phyloP scores from a whole-genome alignment of 2,888 invertebrate species.

The Biston stratarius region DNA sequence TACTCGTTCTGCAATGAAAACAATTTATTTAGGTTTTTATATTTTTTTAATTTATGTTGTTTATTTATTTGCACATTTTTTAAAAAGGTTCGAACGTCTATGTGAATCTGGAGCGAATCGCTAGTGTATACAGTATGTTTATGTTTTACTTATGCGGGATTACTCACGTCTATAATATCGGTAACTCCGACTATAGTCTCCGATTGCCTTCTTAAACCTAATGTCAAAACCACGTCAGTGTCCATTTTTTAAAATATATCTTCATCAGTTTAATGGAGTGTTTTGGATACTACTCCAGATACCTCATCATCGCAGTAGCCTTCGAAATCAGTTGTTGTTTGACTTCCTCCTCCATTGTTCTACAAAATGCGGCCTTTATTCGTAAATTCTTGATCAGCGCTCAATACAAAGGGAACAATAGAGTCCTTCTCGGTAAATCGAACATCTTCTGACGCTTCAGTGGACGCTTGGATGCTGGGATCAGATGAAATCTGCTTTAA shows the following conservation, averaged over 20 bases:
- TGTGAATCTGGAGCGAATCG: too few relatives aligned
- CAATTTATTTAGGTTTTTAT: too few relatives aligned
- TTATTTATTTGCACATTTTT: too few relatives aligned
- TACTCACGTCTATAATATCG: too few relatives aligned
- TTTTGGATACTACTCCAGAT: background rate
- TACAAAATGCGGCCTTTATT: conserved; percentile 17
- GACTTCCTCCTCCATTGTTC: conserved; percentile 17
- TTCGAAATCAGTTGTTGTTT: conserved; percentile 26
- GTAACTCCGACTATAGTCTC: too few relatives aligned
- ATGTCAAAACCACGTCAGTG: too few relatives aligned
- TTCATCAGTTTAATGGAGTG: background rate
- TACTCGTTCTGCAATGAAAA: too few relatives aligned
- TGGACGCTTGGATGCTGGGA: conserved; percentile 1
- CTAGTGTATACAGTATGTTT: too few relatives aligned
- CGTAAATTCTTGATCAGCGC: conserved; percentile 18
- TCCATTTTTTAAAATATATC: background rate
- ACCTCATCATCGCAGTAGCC: background rate
- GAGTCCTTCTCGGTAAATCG: conserved; percentile 19
- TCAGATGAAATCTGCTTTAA: background rate
- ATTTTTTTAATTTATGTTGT: too few relatives aligned
- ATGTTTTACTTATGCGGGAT: too few relatives aligned
- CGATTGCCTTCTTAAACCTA: too few relatives aligned
- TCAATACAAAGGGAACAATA: conserved; percentile 30
- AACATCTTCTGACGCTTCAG: conserved; percentile 9
- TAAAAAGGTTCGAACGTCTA: too few relatives aligned